Base-by-base conservation (phyloP, 2,888 invertebrate species). In the Lottia scabra region DNA sequence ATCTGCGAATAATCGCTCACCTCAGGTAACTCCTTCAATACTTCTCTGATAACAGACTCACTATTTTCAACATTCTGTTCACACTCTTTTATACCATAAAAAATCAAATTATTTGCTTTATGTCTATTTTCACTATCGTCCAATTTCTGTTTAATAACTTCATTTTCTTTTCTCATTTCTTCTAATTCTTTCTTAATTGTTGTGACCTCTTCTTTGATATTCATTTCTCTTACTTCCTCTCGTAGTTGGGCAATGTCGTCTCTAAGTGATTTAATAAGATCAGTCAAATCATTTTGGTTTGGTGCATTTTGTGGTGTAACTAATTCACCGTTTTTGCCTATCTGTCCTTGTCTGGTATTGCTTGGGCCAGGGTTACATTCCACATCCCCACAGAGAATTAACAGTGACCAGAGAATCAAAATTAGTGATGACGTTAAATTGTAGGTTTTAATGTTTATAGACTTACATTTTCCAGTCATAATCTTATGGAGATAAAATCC, bases 101-200 rank as follows among this genome's bases (percentile, higher is more conserved):
- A 56, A 56, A 56, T 56, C n/a, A 56, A 56, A 56, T 56, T 56
- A 56, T 56, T n/a, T 23, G n/a, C 56, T 23, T 56, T 56, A 19
- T 23, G n/a, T 56, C 56, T 56, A 23, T 56, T 56, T 56, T 56
- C 56, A 56, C 56, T 56, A 19, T 56, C 56, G 13, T 56, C 19
- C 10, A 56, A 13, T 56, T 23, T 56, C 19, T 56, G 56, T 23
- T 56, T 56, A 19, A 56, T 56, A 0, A n/a, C 19, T 56, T 56
- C 56, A 56, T 56, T 56, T 23, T 56, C n/a, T 56, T n/a, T 56
- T 56, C 13, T 56, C 56, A 56, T n/a, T 56, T 56, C 19, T 56
- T 56, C 56, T 19, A 56, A 19, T 19, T 56, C 56, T 56, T 56
- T n/a, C 19, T 56, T 56, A 56, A 56, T 56, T 19, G 5, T 56